Percentiles rank a stretch among this genome's conserved stretches.
Evolutionary conservation across 2,113 vertebrate species (phyloP).

Genomic region (Thomomys bottae): DNA sequence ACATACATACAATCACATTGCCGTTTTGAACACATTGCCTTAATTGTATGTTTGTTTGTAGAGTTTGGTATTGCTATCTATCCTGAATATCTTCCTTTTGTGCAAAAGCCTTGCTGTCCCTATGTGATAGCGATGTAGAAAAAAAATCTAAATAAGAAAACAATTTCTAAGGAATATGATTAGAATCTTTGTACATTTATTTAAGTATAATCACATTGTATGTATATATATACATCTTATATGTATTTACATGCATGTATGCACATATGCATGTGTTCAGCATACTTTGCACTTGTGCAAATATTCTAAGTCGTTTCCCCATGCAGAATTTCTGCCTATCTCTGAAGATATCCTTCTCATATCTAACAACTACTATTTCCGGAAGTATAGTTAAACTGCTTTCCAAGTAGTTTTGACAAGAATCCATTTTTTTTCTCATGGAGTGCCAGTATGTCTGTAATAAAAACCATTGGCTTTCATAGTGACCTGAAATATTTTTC

Average conservation of each 20-base stretch:
- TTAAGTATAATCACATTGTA: background rate
- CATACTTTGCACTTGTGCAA: background rate
- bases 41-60: conserved; percentile 9
- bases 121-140: background rate
- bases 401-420: conserved; percentile 7
- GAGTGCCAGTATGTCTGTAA: background rate
- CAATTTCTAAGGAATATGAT: background rate
- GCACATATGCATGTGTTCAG: background rate
- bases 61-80: conserved; percentile 2
- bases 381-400: background rate
- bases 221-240: background rate
- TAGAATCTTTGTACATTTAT: background rate
- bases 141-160: conserved; percentile 49
- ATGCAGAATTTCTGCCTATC: background rate
- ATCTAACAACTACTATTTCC: background rate
- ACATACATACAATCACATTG: background rate
- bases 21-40: background rate
- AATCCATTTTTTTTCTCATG: background rate
- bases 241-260: background rate
- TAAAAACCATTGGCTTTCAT: background rate
- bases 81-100: background rate
- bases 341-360: background rate
- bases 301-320: background rate
- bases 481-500: background rate
- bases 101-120: background rate